These are phyloP conservation scores for Herpailurus yagouaroundi DNA, from an alignment of 2,113 vertebrate genomes.

Conservation along the genomic window DNA sequence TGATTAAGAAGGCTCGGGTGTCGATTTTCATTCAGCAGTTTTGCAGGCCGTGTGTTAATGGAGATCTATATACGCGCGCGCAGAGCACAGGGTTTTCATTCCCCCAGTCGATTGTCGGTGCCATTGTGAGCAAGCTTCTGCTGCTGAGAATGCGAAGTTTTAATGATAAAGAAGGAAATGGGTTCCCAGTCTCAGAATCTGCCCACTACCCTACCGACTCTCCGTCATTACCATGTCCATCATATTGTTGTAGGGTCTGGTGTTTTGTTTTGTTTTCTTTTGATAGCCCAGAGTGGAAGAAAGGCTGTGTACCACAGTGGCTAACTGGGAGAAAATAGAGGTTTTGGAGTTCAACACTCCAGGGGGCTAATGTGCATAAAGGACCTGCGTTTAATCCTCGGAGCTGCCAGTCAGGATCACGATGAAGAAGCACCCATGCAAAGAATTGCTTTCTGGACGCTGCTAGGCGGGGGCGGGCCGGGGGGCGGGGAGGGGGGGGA, in stretches of 20 bases:
- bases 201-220: background rate
- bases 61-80: background rate
- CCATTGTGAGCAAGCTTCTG: slow-evolving; percentile 14
- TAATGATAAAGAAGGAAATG: slow-evolving; percentile 41
- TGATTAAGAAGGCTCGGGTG: slow-evolving; percentile 42
- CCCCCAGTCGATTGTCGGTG: slow-evolving; percentile 35
- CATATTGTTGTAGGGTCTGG: slow-evolving; percentile 74
- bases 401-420: slow-evolving; percentile 76
- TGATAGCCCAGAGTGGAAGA: slow-evolving; percentile 59
- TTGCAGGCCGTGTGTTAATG: slow-evolving; percentile 25
- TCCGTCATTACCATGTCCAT: slow-evolving; percentile 57
- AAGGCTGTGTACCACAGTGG: slow-evolving; percentile 51
- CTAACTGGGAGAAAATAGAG: slow-evolving; percentile 71
- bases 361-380: slow-evolving; percentile 76
- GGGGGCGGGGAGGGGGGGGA: background rate
- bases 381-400: slow-evolving; percentile 75
- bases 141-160: slow-evolving; percentile 41
- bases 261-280: slow-evolving; percentile 77
- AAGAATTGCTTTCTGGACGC: slow-evolving; percentile 75
- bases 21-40: slow-evolving; percentile 64
- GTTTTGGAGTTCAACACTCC: slow-evolving; percentile 71
- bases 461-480: background rate
- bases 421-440: slow-evolving; percentile 82
- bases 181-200: slow-evolving; percentile 57
- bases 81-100: slow-evolving; percentile 40